phyloP scores from a whole-genome alignment of 1,140 invertebrate species.

The Pomacea maculata region DNA sequence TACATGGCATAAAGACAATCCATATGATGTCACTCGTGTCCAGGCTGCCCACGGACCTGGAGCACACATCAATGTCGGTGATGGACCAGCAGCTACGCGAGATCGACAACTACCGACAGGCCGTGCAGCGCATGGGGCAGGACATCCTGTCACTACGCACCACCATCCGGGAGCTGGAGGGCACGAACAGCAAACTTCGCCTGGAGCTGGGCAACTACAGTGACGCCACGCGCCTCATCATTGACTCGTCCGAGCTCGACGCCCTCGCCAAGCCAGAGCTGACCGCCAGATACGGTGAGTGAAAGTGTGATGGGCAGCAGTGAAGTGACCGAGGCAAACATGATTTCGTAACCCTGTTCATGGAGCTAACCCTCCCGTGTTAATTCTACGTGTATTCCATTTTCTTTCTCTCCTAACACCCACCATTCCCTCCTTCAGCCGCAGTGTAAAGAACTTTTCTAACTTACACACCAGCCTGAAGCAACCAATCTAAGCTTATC shows the following conservation, averaged over 20 bases:
- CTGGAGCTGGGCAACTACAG: conserved; percentile 54
- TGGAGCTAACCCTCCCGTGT: too few relatives aligned
- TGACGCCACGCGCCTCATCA: conserved; percentile 56
- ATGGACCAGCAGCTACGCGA: conserved; percentile 60
- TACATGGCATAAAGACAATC: too few relatives aligned
- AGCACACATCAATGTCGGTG: conserved; percentile 42
- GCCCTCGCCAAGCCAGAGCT: conserved; percentile 57
- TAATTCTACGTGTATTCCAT: too few relatives aligned
- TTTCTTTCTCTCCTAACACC: too few relatives aligned
- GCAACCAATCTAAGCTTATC: too few relatives aligned
- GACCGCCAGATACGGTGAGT: conserved; percentile 57
- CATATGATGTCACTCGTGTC: neutral
- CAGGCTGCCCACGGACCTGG: conserved; percentile 41
- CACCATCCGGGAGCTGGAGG: conserved; percentile 54
- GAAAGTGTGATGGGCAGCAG: neutral
- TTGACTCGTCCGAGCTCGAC: conserved; percentile 58
- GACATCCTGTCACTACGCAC: conserved; percentile 56
- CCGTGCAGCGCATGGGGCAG: conserved; percentile 61
- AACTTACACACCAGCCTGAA: too few relatives aligned
- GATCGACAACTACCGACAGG: conserved; percentile 58
- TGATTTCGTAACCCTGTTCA: too few relatives aligned
- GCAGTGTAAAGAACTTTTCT: too few relatives aligned
- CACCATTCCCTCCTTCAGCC: too few relatives aligned
- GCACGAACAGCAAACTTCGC: conserved; percentile 53
- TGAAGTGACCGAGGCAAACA: neutral